Evolutionary conservation across 2,888 invertebrate genomes (phyloP).

Genomic region (Isotomurus palustris): DNA sequence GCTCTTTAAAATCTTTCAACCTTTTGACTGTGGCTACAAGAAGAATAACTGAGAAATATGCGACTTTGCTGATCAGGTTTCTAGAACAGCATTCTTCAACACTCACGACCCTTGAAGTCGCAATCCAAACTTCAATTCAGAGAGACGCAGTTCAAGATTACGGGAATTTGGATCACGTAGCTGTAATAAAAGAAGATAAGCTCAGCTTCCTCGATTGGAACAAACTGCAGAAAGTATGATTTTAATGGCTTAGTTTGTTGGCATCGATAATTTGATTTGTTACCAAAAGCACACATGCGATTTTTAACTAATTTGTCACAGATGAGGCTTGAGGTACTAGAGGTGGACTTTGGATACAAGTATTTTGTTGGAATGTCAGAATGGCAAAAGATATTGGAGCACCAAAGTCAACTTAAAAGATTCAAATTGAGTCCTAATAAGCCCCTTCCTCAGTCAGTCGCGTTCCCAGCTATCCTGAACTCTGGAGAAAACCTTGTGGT

Average conservation of each 20-base stretch:
- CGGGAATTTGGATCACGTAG: background rate
- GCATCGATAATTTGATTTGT: background rate
- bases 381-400: background rate
- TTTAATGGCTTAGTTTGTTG: too few species aligned
- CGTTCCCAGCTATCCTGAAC: background rate
- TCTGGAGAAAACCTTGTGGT: background rate
- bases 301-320: background rate
- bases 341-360: background rate
- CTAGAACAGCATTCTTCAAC: slow-evolving; percentile 9
- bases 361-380: background rate
- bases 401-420: background rate
- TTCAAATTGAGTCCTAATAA: background rate
- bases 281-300: background rate
- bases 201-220: background rate
- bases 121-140: slow-evolving; percentile 8
- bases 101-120: slow-evolving; percentile 5
- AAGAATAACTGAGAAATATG: slow-evolving; percentile 7
- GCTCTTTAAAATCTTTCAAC: slow-evolving; percentile 3
- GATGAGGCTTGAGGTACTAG: background rate
- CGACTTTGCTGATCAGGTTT: slow-evolving; percentile 8
- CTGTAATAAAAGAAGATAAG: background rate
- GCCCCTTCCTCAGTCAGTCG: background rate
- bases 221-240: background rate
- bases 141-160: background rate
- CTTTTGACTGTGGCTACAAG: slow-evolving; percentile 5